These are phyloP conservation scores for Dendrolimus pini DNA, from an alignment of 2,888 invertebrate genomes.

Conservation along the genomic window DNA sequence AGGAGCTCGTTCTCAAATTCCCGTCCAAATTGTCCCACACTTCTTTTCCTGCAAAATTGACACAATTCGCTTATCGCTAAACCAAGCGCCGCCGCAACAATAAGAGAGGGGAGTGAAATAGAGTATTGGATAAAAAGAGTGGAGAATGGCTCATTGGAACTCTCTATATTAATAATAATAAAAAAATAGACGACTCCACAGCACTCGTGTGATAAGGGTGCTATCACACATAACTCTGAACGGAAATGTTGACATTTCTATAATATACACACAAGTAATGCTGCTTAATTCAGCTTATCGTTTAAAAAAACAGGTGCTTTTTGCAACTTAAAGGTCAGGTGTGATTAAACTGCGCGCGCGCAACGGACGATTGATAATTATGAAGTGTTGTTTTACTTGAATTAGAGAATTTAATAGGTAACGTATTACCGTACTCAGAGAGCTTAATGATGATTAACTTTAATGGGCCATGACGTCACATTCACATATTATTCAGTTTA, in stretches of 20 bases:
- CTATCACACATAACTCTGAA: constrained; percentile 33
- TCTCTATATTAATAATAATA: too few species aligned
- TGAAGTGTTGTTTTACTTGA: constrained; percentile 13
- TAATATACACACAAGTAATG: constrained; percentile 45
- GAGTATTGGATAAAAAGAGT: too few species aligned
- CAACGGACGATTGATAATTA: constrained; percentile 43
- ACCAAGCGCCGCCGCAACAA: too few species aligned
- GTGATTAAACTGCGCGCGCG: constrained; percentile 35
- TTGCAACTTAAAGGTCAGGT: constrained; percentile 49
- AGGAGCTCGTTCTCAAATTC: too few species aligned
- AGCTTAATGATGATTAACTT: neutral
- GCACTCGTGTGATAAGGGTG: constrained; percentile 22
- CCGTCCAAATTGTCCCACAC: too few species aligned
- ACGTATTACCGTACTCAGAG: neutral
- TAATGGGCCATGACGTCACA: too few species aligned
- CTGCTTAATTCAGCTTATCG: constrained; percentile 49
- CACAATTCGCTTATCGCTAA: too few species aligned
- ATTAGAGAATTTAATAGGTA: neutral
- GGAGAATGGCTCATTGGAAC: too few species aligned
- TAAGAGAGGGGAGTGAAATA: too few species aligned
- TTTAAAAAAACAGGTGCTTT: constrained; percentile 56
- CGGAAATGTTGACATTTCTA: constrained; percentile 71
- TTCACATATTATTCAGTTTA: too few species aligned
- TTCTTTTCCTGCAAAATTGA: too few species aligned
- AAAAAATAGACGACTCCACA: constrained; percentile 10